These are phyloP conservation scores for Hycleus phaleratus DNA, from an alignment of 1,140 invertebrate genomes.

Conservation along the genomic window DNA sequence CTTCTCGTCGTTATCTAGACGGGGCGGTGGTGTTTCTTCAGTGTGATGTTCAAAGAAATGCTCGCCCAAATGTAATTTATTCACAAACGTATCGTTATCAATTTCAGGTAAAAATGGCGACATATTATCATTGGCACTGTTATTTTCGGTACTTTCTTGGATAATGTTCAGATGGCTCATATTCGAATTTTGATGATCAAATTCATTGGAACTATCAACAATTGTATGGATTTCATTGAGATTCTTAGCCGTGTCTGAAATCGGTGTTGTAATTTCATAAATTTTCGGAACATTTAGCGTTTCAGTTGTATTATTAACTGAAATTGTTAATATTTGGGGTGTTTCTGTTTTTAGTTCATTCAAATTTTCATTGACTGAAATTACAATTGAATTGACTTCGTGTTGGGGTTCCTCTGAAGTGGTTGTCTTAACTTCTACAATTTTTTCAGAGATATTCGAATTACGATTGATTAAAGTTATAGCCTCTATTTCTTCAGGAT, in stretches of 20 bases:
- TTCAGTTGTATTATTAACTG: neutral
- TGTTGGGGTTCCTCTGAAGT: neutral
- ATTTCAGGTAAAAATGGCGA: conserved; percentile 56
- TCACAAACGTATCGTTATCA: conserved; percentile 49
- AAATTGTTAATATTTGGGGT: neutral
- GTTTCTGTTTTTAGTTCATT: neutral
- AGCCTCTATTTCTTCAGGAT: too few species aligned
- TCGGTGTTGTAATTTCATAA: conserved; percentile 5
- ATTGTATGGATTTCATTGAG: neutral
- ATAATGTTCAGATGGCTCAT: too few species aligned
- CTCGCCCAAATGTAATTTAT: conserved; percentile 44
- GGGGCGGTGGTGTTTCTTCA: conserved; percentile 18
- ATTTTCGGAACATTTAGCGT: neutral
- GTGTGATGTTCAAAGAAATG: conserved; percentile 22
- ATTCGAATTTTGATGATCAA: neutral
- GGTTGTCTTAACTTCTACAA: neutral
- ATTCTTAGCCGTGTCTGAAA: too few species aligned
- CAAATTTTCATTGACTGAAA: too few species aligned
- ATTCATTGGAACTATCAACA: neutral
- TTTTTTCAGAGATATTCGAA: neutral
- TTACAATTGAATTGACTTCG: too few species aligned
- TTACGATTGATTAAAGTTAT: neutral
- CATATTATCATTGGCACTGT: conserved; percentile 43
- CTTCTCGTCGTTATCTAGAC: conserved; percentile 39
- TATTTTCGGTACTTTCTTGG: conserved; percentile 15